Evolutionary conservation across 2,797 vertebrate genomes (phyloP), one percentile per base, ranked within the genome.

Genomic region (Pteropus rufus): DNA sequence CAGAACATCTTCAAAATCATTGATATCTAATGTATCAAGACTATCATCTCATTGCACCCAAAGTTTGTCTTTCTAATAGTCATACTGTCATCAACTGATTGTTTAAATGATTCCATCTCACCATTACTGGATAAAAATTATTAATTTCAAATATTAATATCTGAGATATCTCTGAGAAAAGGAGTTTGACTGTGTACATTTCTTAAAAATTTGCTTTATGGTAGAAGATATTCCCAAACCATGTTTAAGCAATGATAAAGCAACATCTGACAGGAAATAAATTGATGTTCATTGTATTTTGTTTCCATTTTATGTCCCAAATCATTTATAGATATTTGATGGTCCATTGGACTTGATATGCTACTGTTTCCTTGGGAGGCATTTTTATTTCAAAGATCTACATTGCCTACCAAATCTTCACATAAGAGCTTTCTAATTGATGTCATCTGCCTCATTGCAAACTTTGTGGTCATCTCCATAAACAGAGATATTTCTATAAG

Each of bases 111-210:
- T 91, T 80, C n/a, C 23, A 34, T 80, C 16, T 75, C 65, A 58
- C 31, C 19, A 21, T 93, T 85, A 29, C 19, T 76, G 1, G 11
- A n/a, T 80, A 54, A 69, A 88, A 83, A 9, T 73, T 65, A 80
- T 49, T 75, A 49, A 62, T 93, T 77, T 93, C 34, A 94, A 91
- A 79, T 69, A 67, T 46, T 67, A 84, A 84, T 65, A 54, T 49
- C 41, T 83, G 76, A 87, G 34, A 44, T 90, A 34, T 39, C 49
- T 83, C 93, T 76, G 65, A 92, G 91, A 93, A 75, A n/a, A 92
- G 8, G 46, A 70, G 29, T 89, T 79, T 49, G 12, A 54, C 29
- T 77, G 31, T 95, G 10, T 91, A 56, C 21, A 24, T 81, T 52
- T 60, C 46, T 67, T 84, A 75, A 52, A 75, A 64, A 64, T 91